Evolutionary conservation across 2,113 vertebrate genomes (phyloP), one percentile per base, ranked within the genome.

Genomic region (Chitala chitala): DNA sequence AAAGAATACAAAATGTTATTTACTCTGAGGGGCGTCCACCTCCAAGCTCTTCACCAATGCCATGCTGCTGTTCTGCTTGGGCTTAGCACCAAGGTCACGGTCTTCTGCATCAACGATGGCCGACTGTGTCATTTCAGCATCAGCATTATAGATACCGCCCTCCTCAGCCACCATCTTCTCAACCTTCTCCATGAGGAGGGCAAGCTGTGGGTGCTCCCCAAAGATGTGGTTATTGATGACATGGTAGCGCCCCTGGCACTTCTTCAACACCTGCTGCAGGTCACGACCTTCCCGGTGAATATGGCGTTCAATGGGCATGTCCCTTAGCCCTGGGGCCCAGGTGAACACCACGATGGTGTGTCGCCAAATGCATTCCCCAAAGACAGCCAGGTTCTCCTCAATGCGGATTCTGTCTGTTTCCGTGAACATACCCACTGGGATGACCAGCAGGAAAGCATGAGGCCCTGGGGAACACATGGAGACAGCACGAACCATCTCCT

Each of bases 381-480:
- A 88, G 56, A 90, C 81, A 7, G 76, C 83, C 40, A 92, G 76
- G 3, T 91, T 88, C 80, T 92, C 91, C 71, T 89, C 86, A 31
- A 92, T 79, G 71, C 88, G 83, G 7, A 72, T 59, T 0, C 87
- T 84, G 78, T 92, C 91, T 26, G 83, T 80, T 3, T 90, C 87
- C 0, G 89, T 86, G 80, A 92, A 92, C 90, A 92, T 90, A 74
- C 89, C 89, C 24, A 91, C 84, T 0, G 91, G 90, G 72, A 92
- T 82, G 72, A 87, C 86, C 0, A 92, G 89, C 71, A 92, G 79
- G 76, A 92, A 90, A 46, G 85, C 88, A 0, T 92, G 91, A 0
- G 91, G 91, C 12, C 91, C 91, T 3, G 90, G 89, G 3, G 82
- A 64, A 31, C 86, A 88, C 58, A 92, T 80, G n/a, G 85, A 71